phyloP scores from a whole-genome alignment of 2,113 vertebrate species.

The Taxidea taxus region DNA sequence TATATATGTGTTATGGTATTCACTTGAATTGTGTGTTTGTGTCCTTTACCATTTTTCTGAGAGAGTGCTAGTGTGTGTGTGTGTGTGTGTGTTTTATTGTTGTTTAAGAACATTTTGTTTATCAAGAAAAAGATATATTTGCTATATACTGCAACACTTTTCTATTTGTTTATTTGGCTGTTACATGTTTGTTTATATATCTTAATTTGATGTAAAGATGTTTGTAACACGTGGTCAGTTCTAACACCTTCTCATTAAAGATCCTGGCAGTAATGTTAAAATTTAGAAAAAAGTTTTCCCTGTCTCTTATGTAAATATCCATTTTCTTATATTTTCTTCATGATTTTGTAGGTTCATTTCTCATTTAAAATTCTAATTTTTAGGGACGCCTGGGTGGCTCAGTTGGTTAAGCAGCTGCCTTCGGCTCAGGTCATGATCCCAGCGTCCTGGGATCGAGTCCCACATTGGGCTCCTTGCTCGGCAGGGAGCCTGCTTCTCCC shows the following conservation, averaged over 20 bases:
- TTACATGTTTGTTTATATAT: not conserved
- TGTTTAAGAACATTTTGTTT: not conserved
- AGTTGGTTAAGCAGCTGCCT: no score
- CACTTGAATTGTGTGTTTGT: not conserved
- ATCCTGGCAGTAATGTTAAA: not conserved
- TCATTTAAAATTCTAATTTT: not conserved
- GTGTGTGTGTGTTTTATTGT: not conserved
- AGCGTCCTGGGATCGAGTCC: no score
- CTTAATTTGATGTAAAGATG: not conserved
- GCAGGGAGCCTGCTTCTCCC: no score
- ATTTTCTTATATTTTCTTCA: not conserved
- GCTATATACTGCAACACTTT: not conserved
- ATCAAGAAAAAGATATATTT: not conserved
- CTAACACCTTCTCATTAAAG: not conserved
- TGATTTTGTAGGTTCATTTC: not conserved
- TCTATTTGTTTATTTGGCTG: not conserved
- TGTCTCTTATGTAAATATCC: not conserved
- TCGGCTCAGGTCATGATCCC: no score
- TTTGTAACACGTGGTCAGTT: not conserved
- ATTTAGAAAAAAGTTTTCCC: not conserved
- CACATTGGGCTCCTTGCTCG: no score
- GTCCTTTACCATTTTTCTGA: not conserved
- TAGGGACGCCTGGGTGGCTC: no score
- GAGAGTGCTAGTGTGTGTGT: not conserved
- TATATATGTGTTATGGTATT: not conserved